Evolutionary conservation across 2,888 invertebrate genomes (phyloP), one percentile per base, ranked within the genome.

Genomic region (Meandrusa payeni): DNA sequence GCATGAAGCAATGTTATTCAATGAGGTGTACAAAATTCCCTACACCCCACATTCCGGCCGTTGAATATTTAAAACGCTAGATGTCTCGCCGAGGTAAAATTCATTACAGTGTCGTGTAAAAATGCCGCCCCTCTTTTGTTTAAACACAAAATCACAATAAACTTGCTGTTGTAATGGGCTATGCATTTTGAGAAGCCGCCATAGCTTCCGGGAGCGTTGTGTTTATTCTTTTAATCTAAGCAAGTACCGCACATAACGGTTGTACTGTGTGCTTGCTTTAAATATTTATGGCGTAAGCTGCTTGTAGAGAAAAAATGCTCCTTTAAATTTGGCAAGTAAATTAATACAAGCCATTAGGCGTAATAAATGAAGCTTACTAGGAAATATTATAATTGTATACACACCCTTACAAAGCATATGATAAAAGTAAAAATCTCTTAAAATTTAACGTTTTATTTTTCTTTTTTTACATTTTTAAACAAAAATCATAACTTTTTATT

Each of bases 121-220:
- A 82, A 80, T 55, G 57, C 66, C 59, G 42, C 68, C 79, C 72
- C 74, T 74, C 74, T 78, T n/a, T 83, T 80, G 79, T 83, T 83
- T 85, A 82, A 86, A 76, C 77, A 69, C 70, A 76, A 80, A 83
- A 83, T 80, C 79, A 82, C 83, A 79, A 82, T 86, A 85, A 85
- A 83, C 72, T 76, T 71, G 57, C 59, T 71, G 69, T 51, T 74
- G 73, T 81, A 80, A 83, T 76, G 68, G 76, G 57, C 73, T 74
- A 76, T 81, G 76, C 76, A 81, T 79, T 76, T 80, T 76, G 65
- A 69, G 69, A 55, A 70, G 71, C 47, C 46, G 59, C 54, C 51
- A 55, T 54, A 40, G 46, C 46, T 50, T 46, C 34, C 43, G 43
- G 47, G 37, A 47, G 40, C 48, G 46, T 57, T 64, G 62, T 63